Evolutionary conservation across 2,113 vertebrate genomes (phyloP).

Genomic region (Cyanoderma ruficeps): DNA sequence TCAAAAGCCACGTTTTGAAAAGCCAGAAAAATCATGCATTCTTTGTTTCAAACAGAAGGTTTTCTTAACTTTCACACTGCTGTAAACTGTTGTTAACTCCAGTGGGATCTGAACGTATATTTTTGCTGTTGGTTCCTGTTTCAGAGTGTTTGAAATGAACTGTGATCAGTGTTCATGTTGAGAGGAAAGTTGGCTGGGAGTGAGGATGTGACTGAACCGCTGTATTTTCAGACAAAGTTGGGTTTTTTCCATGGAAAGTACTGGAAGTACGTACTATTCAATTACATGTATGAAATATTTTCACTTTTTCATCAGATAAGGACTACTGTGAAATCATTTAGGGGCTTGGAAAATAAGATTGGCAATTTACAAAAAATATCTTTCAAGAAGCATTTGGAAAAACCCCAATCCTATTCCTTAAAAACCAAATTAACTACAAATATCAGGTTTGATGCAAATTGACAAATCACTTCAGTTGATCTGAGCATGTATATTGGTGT

Average conservation of each 20-base stretch:
- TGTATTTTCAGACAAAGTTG: not conserved
- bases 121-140: not conserved
- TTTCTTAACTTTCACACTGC: not conserved
- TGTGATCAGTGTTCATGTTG: fast-evolving
- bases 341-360: not conserved
- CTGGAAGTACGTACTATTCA: not conserved
- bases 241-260: fast-evolving
- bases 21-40: not conserved
- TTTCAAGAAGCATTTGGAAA: not conserved
- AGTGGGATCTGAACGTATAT: fast-evolving
- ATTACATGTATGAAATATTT: not conserved
- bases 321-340: not conserved
- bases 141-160: not conserved
- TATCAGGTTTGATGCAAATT: not conserved
- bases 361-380: not conserved
- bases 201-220: not conserved
- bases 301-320: not conserved
- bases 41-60: not conserved
- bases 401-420: not conserved
- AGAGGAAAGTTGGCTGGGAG: not conserved
- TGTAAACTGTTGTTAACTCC: not conserved
- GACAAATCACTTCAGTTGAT: not conserved
- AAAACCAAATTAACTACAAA: not conserved
- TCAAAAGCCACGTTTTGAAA: not conserved
- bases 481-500: not conserved